Percentiles rank a stretch among this genome's conserved stretches.
phyloP scores from a whole-genome alignment of 2,113 vertebrate genomes.

The Theristicus caerulescens region DNA sequence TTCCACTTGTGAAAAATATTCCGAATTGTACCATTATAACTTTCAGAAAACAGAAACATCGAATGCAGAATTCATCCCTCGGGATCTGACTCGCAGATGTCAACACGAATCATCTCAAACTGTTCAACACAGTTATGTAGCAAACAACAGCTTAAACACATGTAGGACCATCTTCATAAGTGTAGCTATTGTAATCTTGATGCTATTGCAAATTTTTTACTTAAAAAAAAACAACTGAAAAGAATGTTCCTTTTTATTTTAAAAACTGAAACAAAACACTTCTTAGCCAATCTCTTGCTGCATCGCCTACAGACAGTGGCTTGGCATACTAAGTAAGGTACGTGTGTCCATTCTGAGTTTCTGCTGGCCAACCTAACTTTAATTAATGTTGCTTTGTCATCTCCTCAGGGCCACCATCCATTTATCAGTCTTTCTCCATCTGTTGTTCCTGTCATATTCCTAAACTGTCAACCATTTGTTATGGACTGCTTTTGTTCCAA shows the following conservation, averaged over 20 bases:
- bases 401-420: neutral
- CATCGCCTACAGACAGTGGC: neutral
- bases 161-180: neutral
- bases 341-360: neutral
- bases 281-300: neutral
- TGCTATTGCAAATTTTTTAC: neutral
- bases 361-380: neutral
- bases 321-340: neutral
- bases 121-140: neutral
- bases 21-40: neutral
- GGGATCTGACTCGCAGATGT: neutral
- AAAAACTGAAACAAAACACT: neutral
- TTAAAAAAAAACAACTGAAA: neutral
- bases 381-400: neutral
- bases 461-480: neutral
- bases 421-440: neutral
- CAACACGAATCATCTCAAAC: neutral
- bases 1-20: neutral
- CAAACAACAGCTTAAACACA: neutral
- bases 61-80: neutral
- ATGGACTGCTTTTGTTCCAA: neutral
- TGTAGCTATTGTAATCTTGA: neutral
- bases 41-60: neutral
- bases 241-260: neutral
- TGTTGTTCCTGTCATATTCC: neutral